These are phyloP conservation scores for Cromileptes altivelis DNA, from an alignment of 2,113 vertebrate species.

Conservation along the genomic window DNA sequence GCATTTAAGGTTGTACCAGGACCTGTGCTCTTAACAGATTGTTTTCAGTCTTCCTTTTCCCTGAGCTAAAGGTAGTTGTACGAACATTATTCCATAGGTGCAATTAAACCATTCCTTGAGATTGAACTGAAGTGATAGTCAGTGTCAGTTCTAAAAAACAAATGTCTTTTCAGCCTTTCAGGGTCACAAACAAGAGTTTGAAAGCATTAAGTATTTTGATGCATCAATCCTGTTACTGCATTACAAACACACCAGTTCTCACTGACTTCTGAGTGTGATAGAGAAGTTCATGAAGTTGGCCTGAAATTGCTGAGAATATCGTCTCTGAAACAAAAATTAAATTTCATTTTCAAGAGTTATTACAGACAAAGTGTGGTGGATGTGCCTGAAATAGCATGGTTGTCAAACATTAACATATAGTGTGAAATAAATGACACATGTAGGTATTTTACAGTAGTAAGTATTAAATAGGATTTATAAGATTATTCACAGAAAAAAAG, in stretches of 20 bases:
- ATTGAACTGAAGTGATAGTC: neutral
- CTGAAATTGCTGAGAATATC: neutral
- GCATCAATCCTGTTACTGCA: neutral
- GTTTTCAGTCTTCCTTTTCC: neutral
- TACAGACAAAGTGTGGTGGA: accelerated
- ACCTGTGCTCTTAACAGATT: too few relatives aligned
- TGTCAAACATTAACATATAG: neutral
- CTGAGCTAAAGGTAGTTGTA: neutral
- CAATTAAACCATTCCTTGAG: constrained; percentile 2
- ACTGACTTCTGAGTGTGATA: neutral
- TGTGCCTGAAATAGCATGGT: neutral
- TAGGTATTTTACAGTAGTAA: neutral
- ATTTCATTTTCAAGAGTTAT: neutral
- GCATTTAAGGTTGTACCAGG: neutral
- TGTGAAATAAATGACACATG: neutral
- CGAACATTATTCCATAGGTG: neutral
- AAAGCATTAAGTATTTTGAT: neutral
- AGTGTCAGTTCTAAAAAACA: constrained; percentile 7
- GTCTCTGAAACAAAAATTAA: neutral
- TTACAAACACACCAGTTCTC: neutral
- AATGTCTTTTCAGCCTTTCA: neutral
- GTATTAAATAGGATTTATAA: neutral
- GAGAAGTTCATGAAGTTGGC: neutral
- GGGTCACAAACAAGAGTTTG: neutral
- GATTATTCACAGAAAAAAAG: neutral